A percentile compares a stretch with the other conserved stretches of the same genome.
These are phyloP conservation scores for Nautilus pompilius DNA, from an alignment of 1,140 invertebrate genomes.

Conservation along the genomic window DNA sequence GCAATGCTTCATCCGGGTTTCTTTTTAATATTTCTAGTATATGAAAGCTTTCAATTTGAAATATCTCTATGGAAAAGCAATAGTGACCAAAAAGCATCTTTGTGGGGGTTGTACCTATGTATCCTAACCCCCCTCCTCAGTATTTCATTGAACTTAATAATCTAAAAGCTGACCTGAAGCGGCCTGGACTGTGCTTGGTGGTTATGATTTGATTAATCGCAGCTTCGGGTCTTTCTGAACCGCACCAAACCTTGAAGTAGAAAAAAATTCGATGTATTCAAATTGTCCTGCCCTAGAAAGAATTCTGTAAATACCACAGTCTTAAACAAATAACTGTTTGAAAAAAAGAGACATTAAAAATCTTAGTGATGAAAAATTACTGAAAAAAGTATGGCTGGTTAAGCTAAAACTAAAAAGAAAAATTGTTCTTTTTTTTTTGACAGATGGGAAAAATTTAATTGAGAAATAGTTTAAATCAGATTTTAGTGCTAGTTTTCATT, in stretches of 20 bases:
- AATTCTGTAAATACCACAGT: too few relatives aligned
- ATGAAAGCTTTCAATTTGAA: neutral
- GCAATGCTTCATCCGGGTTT: neutral
- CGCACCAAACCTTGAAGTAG: constrained; percentile 54
- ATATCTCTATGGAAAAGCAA: neutral
- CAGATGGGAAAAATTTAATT: neutral
- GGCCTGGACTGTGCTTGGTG: constrained; percentile 54
- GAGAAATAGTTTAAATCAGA: neutral
- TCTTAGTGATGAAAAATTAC: too few relatives aligned
- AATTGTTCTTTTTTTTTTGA: too few relatives aligned
- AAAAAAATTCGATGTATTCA: constrained; percentile 21
- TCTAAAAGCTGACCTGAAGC: constrained; percentile 47
- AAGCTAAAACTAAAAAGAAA: neutral
- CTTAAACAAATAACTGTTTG: too few relatives aligned
- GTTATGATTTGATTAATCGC: constrained; percentile 53
- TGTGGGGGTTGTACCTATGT: neutral
- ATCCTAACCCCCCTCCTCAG: neutral
- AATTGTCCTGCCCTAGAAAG: neutral
- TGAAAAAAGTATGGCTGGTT: neutral
- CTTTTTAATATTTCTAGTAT: neutral
- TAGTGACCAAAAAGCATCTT: neutral
- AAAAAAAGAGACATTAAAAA: neutral
- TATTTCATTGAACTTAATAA: neutral
- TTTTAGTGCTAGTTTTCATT: neutral
- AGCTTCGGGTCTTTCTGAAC: constrained; percentile 51